These are phyloP conservation scores for zebrafish (Danio rerio) DNA, from an alignment of 2,113 vertebrate genomes.

Conservation along the genomic window GRCz12tu NC_133182.1:2982501-2983000, in stretches of 20 bases:
- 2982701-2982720: constrained; percentile 39
- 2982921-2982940: constrained; percentile 28
- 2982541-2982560: constrained; percentile 32
- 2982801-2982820: not conserved
- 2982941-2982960: not conserved
- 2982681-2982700: constrained; percentile 36
- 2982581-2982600: no score
- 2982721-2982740: not conserved
- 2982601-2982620: no score
- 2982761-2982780: not conserved
- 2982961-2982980: constrained; percentile 8
- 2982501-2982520: constrained; percentile 24
- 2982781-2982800: not conserved
- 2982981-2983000: not conserved
- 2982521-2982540: constrained; percentile 29
- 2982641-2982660: no score
- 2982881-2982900: constrained; percentile 25
- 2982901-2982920: not conserved
- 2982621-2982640: no score
- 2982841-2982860: not conserved
- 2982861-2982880: constrained; percentile 4
- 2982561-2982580: not conserved
- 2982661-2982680: constrained; percentile 13
- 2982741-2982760: constrained; percentile 26
- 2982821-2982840: not conserved